phyloP scores from a whole-genome alignment of 2,113 vertebrate genomes.

The Pterocles burchelli region DNA sequence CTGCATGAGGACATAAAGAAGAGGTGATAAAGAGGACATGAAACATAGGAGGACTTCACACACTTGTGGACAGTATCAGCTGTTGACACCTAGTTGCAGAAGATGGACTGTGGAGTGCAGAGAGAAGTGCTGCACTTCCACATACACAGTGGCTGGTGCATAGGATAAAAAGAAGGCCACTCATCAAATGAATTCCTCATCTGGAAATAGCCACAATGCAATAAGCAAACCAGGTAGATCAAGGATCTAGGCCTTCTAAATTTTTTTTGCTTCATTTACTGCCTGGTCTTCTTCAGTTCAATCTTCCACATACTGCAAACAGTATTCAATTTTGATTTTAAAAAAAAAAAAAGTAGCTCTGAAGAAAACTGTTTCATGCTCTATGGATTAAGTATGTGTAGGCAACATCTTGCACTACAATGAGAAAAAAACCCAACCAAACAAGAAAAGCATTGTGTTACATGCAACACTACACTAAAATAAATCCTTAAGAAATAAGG shows the following conservation, averaged over 20 bases:
- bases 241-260: neutral
- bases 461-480: neutral
- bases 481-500: neutral
- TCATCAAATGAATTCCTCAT: neutral
- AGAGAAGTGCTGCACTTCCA: neutral
- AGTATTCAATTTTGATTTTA: neutral
- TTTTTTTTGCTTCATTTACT: slow-evolving; percentile 11
- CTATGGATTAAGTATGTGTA: slow-evolving; percentile 4
- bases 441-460: neutral
- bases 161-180: neutral
- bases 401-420: neutral
- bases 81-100: neutral
- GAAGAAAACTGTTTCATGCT: neutral
- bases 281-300: slow-evolving; percentile 2
- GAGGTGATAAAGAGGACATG: neutral
- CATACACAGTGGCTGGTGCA: neutral
- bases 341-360: neutral
- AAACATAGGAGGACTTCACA: neutral
- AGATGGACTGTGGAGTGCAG: neutral
- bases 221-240: neutral
- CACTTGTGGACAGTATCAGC: neutral
- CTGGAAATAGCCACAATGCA: neutral
- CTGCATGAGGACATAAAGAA: accelerated
- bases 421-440: neutral
- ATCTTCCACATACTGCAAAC: slow-evolving; percentile 35